phyloP scores from a whole-genome alignment of 2,888 invertebrate species.

The Dusona sp. region DNA sequence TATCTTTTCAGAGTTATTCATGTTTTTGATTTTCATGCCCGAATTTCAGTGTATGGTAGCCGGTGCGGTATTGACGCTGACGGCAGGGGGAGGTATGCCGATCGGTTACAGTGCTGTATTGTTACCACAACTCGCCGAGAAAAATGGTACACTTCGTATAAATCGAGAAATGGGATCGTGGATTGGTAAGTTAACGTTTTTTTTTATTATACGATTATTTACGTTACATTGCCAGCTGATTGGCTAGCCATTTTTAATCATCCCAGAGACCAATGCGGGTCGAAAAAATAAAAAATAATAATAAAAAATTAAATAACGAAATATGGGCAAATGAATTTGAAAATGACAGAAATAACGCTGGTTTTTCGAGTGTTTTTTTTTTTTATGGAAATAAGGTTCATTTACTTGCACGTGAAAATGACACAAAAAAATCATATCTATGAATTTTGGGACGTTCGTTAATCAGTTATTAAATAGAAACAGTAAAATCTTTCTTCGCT shows the following conservation, averaged over 20 bases:
- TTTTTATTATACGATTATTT: background rate
- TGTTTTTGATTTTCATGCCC: constrained; percentile 57
- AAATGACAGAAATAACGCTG: too few relatives aligned
- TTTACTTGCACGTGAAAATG: background rate
- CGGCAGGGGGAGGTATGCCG: constrained; percentile 92
- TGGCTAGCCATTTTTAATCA: background rate
- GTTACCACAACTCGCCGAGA: constrained; percentile 89
- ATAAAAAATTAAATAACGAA: too few relatives aligned
- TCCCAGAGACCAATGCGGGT: background rate
- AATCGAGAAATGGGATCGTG: constrained; percentile 91
- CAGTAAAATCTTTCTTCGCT: background rate
- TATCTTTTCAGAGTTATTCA: background rate
- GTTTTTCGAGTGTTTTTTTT: background rate
- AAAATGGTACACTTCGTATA: constrained; percentile 87
- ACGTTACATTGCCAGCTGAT: background rate
- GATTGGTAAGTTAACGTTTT: constrained; percentile 87
- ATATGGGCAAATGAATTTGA: too few relatives aligned
- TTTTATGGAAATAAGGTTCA: background rate
- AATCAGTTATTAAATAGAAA: background rate
- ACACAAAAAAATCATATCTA: background rate
- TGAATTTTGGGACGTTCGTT: background rate
- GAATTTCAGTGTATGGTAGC: constrained; percentile 89
- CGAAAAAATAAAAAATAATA: background rate
- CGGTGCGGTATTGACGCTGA: constrained; percentile 89
- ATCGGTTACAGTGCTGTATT: constrained; percentile 92